A percentile compares a stretch with the other conserved stretches of the same genome.
Conservation (phyloP, 1,140 invertebrate genomes). For the Nixonia krombeini region DNA sequence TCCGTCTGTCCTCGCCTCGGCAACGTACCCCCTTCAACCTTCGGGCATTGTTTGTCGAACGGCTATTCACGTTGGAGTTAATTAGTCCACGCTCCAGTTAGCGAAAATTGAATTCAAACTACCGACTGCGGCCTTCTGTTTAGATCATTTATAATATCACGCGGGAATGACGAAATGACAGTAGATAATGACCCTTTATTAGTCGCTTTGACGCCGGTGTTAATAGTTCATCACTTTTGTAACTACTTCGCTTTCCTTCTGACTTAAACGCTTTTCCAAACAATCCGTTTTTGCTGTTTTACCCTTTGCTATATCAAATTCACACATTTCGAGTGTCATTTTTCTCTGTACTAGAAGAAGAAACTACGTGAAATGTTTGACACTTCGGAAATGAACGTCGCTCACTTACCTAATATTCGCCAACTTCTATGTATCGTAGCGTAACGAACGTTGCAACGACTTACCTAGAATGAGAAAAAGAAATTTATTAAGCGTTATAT, state of each 20-base stretch:
- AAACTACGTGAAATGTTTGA: no score
- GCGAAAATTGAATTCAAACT: conserved; percentile 61
- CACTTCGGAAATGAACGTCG: no score
- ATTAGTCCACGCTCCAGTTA: conserved; percentile 66
- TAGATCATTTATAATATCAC: conserved; percentile 24
- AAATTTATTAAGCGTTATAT: no score
- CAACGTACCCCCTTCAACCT: conserved; percentile 9
- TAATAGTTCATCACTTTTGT: no score
- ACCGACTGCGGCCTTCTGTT: conserved; percentile 17
- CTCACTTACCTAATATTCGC: not conserved
- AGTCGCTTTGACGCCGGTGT: not conserved
- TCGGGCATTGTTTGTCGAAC: conserved; percentile 46
- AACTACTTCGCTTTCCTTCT: no score
- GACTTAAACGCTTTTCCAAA: no score
- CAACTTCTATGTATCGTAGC: not conserved
- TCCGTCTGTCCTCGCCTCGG: conserved; percentile 15
- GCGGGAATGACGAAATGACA: not conserved
- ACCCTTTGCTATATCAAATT: no score
- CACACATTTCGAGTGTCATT: no score
- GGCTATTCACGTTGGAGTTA: conserved; percentile 57
- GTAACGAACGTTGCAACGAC: not conserved
- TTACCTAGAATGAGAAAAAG: conserved; percentile 6
- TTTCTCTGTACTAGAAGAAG: no score
- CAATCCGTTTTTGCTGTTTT: no score
- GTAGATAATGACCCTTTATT: not conserved